A percentile compares a stretch with the other conserved stretches of the same genome.
Conservation (phyloP, 2,888 invertebrate genomes). For the Xestoiulus laeticollis region DNA sequence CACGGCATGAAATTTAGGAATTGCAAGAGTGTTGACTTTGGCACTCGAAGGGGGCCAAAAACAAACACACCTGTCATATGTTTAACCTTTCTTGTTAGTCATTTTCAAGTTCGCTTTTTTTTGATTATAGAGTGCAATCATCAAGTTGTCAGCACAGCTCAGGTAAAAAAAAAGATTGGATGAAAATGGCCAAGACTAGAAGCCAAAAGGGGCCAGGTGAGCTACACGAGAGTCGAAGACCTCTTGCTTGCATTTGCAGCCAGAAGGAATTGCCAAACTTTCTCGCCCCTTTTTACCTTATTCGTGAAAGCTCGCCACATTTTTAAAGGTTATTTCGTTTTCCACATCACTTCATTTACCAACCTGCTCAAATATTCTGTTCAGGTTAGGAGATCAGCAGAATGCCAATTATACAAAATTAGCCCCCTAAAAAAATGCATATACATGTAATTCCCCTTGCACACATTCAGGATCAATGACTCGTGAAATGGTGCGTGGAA, state of each 20-base stretch:
- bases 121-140: slow-evolving; percentile 48
- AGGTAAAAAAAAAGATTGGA: neutral
- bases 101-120: slow-evolving; percentile 47
- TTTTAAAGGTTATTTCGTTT: slow-evolving; percentile 16
- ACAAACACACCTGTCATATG: slow-evolving; percentile 49
- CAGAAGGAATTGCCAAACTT: slow-evolving; percentile 25
- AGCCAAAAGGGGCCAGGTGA: slow-evolving; percentile 30
- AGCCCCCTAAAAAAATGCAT: neutral
- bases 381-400: slow-evolving; percentile 27
- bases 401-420: slow-evolving; percentile 28
- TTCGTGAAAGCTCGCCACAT: slow-evolving; percentile 14
- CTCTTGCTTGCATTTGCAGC: neutral
- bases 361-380: neutral
- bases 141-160: slow-evolving; percentile 48
- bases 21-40: slow-evolving; percentile 48
- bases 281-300: neutral
- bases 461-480: slow-evolving; percentile 11
- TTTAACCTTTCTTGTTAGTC: slow-evolving; percentile 51
- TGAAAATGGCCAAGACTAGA: slow-evolving; percentile 27
- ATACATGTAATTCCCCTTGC: neutral
- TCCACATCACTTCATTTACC: slow-evolving; percentile 33
- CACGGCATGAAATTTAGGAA: neutral
- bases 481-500: neutral
- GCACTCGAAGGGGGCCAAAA: slow-evolving; percentile 44
- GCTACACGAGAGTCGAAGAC: neutral